Evolutionary conservation across 1,140 invertebrate genomes (phyloP), one percentile per base, ranked within the genome.

Genomic region (Cydia amplana): DNA sequence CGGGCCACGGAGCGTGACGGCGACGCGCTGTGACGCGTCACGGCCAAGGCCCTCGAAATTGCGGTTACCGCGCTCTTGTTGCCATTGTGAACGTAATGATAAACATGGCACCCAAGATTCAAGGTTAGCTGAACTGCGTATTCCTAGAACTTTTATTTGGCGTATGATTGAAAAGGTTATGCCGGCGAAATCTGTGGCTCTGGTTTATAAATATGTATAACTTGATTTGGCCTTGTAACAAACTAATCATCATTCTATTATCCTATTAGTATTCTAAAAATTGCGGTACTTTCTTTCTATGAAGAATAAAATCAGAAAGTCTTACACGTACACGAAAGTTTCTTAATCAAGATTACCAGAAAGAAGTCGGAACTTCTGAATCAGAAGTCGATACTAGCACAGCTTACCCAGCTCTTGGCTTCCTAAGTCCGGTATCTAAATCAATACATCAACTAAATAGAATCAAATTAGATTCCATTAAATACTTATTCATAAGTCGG

Each of bases 1-100:
- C 55, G 20, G 18, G 0, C 20, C 10, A n/a, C 55, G 20, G 20
- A 23, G 55, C 55, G 20, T 60, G 55, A 60, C 55, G 43, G 43
- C 20, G 55, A 23, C 55, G 10, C 55, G 55, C 55, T 6, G 18
- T 60, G 55, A 20, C n/a, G 65, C 16, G 6, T 12, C 65, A 70
- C 65, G 28, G 65, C 64, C 64, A 67, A 67, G 64, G 64, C 28
- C 64, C 64, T 67, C 64, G 12, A 67, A 67, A 67, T 67, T 67
- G 25, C 64, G 64, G 64, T 67, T 67, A 32, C 23, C 64, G 64
- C 64, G 64, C 23, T 32, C 28, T 25, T 28, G 23, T 67, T 25
- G 23, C 64, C 14, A 32, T 67, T 51, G 49, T 51, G 49, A 51
- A 51, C n/a, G 16, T 51, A 51, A 46, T 46, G 43, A 46, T 46